Evolutionary conservation across 2,797 vertebrate species (phyloP).

Genomic region (Channallabes apus): DNA sequence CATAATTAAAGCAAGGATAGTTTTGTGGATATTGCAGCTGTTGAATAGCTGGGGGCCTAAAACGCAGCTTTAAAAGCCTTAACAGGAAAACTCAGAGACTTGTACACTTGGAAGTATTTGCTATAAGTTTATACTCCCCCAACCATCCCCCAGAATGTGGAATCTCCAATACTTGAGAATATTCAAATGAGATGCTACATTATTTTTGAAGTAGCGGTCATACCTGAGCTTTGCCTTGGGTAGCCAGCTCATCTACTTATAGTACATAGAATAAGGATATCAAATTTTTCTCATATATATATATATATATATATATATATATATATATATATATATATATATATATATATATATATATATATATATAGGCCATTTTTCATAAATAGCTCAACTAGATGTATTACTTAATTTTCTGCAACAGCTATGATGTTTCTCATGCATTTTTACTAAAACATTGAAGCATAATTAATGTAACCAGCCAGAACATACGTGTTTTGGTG

Average conservation of each 20-base stretch:
- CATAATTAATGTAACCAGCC: constrained; percentile 13
- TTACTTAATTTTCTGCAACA: not conserved
- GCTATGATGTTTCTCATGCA: not conserved
- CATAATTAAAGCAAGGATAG: constrained; percentile 66
- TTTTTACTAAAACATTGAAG: constrained; percentile 3
- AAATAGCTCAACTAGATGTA: not conserved
- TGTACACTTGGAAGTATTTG: not conserved
- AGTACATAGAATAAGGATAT: not conserved
- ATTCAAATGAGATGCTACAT: not conserved
- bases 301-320: no score
- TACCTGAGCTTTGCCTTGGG: not conserved
- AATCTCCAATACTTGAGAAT: not conserved
- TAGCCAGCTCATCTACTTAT: no score
- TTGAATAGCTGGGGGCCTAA: constrained; percentile 60
- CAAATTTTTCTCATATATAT: not conserved
- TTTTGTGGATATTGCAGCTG: constrained; percentile 42
- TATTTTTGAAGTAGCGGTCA: not conserved
- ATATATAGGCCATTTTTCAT: not conserved
- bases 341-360: no score
- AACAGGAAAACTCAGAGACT: not conserved
- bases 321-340: no score
- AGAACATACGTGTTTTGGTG: constrained; percentile 48
- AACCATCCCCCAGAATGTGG: not conserved
- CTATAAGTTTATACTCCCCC: not conserved
- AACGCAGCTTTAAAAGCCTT: constrained; percentile 61